Evolutionary conservation across 1,140 invertebrate species (phyloP).

Genomic region (Ectropis grisescens): DNA sequence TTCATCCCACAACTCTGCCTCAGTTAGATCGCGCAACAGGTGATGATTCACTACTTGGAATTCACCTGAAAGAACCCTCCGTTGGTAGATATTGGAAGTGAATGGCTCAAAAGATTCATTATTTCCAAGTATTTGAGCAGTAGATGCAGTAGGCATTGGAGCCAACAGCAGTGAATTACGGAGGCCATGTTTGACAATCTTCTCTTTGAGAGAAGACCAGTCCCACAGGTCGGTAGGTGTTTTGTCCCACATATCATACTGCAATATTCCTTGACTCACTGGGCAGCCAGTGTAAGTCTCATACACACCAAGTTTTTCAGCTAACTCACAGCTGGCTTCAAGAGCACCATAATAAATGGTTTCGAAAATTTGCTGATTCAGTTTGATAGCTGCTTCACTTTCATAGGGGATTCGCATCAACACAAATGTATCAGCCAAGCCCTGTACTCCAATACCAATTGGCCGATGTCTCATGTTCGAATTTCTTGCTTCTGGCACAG

Average conservation of each 20-base stretch:
- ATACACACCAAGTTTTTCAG: slow-evolving; percentile 89
- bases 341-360: slow-evolving; percentile 98
- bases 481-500: slow-evolving; percentile 86
- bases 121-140: slow-evolving; percentile 98
- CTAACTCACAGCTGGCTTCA: slow-evolving; percentile 96
- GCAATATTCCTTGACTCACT: slow-evolving; percentile 95
- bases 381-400: slow-evolving; percentile 83
- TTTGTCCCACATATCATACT: slow-evolving; percentile 98
- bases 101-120: slow-evolving; percentile 99
- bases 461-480: slow-evolving; percentile 96
- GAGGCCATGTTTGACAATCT: slow-evolving; percentile 92
- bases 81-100: slow-evolving; percentile 96
- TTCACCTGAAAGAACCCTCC: slow-evolving; percentile 93
- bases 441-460: slow-evolving; percentile 97
- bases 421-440: slow-evolving; percentile 96
- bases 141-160: slow-evolving; percentile 99
- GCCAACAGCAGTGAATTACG: slow-evolving; percentile 95
- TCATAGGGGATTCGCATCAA: slow-evolving; percentile 95
- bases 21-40: slow-evolving; percentile 93
- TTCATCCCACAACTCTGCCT: slow-evolving; percentile 92
- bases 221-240: slow-evolving; percentile 92
- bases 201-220: slow-evolving; percentile 87
- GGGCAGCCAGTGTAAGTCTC: slow-evolving; percentile 93
- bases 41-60: slow-evolving; percentile 97
- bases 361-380: slow-evolving; percentile 98